These are phyloP conservation scores for Nymphalis io DNA, from an alignment of 1,140 invertebrate genomes.

Conservation along the genomic window DNA sequence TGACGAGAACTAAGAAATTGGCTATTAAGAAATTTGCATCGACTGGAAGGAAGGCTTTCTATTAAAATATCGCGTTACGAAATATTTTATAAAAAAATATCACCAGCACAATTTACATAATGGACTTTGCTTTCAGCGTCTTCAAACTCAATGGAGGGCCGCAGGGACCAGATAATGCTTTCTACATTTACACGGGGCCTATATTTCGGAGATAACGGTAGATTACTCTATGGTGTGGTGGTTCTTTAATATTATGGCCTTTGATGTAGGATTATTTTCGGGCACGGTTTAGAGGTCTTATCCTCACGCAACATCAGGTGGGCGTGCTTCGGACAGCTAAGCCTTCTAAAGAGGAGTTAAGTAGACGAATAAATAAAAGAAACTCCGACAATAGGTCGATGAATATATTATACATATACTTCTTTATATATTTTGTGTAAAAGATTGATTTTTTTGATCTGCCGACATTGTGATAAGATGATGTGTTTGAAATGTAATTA, in stretches of 20 bases:
- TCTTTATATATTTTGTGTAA: constrained; percentile 10
- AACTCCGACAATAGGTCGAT: constrained; percentile 12
- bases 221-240: constrained; percentile 53
- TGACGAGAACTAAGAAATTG: constrained; percentile 31
- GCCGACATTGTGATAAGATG: not conserved
- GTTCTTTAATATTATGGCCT: constrained; percentile 48
- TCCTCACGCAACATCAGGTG: constrained; percentile 30
- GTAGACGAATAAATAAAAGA: constrained; percentile 10
- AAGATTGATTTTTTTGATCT: not conserved
- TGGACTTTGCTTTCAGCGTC: constrained; percentile 44
- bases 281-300: constrained; percentile 30
- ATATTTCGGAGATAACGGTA: constrained; percentile 57
- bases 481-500: not conserved
- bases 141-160: constrained; percentile 47
- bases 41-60: constrained; percentile 41
- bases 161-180: constrained; percentile 58
- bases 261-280: constrained; percentile 45
- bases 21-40: constrained; percentile 45
- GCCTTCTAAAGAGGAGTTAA: constrained; percentile 20
- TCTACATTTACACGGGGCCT: constrained; percentile 53
- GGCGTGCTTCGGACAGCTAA: constrained; percentile 33
- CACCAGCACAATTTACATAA: constrained; percentile 60
- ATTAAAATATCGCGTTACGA: constrained; percentile 53
- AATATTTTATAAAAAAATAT: constrained; percentile 56
- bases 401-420: not conserved